Evolutionary conservation across 1,140 invertebrate genomes (phyloP).

Genomic region (Drosophila sp.): DNA sequence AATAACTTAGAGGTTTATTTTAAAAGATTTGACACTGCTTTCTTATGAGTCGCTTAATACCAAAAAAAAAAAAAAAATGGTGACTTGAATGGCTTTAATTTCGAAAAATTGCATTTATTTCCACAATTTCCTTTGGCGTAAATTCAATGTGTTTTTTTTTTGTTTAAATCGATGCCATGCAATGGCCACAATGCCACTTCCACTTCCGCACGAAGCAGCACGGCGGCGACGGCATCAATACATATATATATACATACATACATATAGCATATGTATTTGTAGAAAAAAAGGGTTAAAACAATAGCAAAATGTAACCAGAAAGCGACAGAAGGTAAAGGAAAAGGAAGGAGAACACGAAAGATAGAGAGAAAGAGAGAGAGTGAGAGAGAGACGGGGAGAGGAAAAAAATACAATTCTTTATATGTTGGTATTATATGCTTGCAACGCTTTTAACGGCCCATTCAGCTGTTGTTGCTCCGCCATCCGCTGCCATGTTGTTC

Average conservation of each 20-base stretch:
- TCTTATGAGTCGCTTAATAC: background rate
- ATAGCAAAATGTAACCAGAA: conserved; percentile 64
- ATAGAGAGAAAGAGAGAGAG: background rate
- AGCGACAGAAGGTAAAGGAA: conserved; percentile 3
- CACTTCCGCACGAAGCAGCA: conserved; percentile 56
- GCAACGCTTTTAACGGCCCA: conserved; percentile 69
- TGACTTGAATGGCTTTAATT: background rate
- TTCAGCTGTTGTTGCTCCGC: conserved; percentile 62
- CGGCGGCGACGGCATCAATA: conserved; percentile 35
- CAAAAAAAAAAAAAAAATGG: background rate
- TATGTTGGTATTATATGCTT: conserved; percentile 64
- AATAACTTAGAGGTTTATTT: too few species aligned
- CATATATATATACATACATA: conserved; percentile 19
- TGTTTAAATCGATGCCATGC: conserved; percentile 65
- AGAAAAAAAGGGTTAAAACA: conserved; percentile 75
- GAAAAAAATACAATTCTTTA: conserved; percentile 66
- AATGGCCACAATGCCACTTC: conserved; percentile 64
- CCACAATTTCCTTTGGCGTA: conserved; percentile 34
- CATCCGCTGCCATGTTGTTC: conserved; percentile 38
- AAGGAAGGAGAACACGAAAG: background rate
- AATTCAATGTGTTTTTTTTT: conserved; percentile 52
- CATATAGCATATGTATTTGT: background rate
- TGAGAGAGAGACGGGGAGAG: background rate
- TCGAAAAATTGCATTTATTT: conserved; percentile 2
- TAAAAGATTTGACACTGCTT: background rate